Percentiles rank a stretch among this genome's conserved stretches.
phyloP scores from a whole-genome alignment of 2,888 invertebrate species.

The Aleiodes leptofemur region DNA sequence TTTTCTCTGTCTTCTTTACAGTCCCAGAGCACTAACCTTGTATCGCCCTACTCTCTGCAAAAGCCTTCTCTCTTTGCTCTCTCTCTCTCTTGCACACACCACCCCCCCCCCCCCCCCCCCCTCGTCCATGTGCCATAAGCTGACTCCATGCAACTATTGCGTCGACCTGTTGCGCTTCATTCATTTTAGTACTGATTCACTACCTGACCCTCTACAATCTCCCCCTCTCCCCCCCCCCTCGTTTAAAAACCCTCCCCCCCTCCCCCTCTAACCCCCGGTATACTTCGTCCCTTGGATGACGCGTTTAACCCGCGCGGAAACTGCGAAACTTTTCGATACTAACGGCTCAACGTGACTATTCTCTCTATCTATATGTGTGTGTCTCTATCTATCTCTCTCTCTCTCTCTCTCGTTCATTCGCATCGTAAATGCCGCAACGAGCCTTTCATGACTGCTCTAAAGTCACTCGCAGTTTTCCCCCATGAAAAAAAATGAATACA shows the following conservation, averaged over 20 bases:
- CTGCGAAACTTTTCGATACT: constrained; percentile 57
- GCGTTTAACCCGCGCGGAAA: constrained; percentile 53
- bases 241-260: not conserved
- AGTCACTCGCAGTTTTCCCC: constrained; percentile 3
- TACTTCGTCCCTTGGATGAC: constrained; percentile 57
- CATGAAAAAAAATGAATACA: not conserved
- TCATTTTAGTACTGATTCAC: constrained; percentile 69
- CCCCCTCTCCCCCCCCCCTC: constrained; percentile 37
- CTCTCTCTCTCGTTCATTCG: constrained; percentile 2
- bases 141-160: constrained; percentile 63
- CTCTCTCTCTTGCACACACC: constrained; percentile 32
- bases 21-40: constrained; percentile 37
- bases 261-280: not conserved
- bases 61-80: constrained; percentile 51
- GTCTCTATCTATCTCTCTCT: not conserved
- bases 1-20: constrained; percentile 31
- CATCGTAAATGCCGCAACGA: constrained; percentile 4
- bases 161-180: constrained; percentile 69
- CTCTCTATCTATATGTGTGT: constrained; percentile 20
- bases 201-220: constrained; percentile 62
- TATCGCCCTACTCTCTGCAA: constrained; percentile 39
- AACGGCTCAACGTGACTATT: constrained; percentile 53
- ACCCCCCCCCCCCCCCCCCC: constrained; percentile 3
- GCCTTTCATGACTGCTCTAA: constrained; percentile 22
- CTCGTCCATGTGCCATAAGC: constrained; percentile 59